These are phyloP conservation scores for Protaetia brevitarsis DNA, from an alignment of 1,140 invertebrate species.

Conservation along the genomic window DNA sequence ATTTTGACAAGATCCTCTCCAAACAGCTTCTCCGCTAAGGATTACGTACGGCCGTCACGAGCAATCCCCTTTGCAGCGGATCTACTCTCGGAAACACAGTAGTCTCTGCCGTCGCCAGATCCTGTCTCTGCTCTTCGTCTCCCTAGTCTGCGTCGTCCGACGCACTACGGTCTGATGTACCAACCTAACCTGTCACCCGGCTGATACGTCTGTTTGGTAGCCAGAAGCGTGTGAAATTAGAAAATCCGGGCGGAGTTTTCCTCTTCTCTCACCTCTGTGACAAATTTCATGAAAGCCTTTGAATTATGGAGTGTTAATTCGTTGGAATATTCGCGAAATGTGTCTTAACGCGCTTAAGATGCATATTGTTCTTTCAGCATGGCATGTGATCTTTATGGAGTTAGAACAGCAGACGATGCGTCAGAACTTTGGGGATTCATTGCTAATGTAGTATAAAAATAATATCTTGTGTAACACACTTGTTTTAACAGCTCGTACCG, in stretches of 20 bases:
- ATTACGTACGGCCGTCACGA: conserved; percentile 36
- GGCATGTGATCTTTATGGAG: too few species aligned
- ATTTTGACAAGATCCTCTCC: conserved; percentile 36
- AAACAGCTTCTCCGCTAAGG: conserved; percentile 30
- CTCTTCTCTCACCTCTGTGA: too few species aligned
- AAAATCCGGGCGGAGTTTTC: conserved; percentile 31
- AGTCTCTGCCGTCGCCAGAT: neutral
- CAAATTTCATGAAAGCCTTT: too few species aligned
- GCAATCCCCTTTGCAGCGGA: conserved; percentile 1
- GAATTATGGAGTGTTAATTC: too few species aligned
- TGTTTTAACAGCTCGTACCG: too few species aligned
- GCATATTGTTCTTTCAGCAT: too few species aligned
- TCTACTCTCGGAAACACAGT: neutral
- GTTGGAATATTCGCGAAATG: too few species aligned
- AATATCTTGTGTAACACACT: too few species aligned
- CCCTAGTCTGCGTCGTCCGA: neutral
- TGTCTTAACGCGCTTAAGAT: too few species aligned
- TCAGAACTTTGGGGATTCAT: too few species aligned
- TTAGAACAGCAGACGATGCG: too few species aligned
- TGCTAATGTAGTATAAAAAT: too few species aligned
- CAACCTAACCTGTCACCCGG: conserved; percentile 36
- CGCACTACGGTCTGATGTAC: neutral
- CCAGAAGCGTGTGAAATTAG: conserved; percentile 42
- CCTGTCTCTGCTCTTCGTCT: neutral
- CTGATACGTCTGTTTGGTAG: conserved; percentile 34